phyloP scores from a whole-genome alignment of 2,797 vertebrate genomes.

The Sitta carolinensis region DNA sequence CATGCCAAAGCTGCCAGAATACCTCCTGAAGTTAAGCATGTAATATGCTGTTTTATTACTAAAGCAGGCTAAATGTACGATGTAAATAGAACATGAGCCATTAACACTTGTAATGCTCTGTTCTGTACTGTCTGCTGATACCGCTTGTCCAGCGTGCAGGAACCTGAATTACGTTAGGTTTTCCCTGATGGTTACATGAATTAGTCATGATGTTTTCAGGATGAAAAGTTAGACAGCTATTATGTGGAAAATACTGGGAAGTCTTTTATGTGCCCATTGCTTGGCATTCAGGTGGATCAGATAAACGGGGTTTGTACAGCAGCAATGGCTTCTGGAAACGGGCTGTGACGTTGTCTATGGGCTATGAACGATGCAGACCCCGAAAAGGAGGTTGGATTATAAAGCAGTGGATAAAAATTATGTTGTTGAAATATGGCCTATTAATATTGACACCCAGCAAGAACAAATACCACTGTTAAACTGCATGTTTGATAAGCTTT shows the following conservation, averaged over 20 bases:
- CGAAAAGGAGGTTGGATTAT: conserved; percentile 36
- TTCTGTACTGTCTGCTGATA: conserved; percentile 25
- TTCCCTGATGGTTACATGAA: conserved; percentile 58
- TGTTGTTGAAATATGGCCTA: conserved; percentile 49
- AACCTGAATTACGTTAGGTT: conserved; percentile 45
- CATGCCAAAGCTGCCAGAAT: background rate
- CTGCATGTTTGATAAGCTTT: conserved; percentile 36
- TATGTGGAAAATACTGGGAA: conserved; percentile 40
- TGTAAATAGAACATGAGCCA: conserved; percentile 55
- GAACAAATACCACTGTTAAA: conserved; percentile 40
- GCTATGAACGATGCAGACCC: background rate
- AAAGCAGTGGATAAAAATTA: conserved; percentile 54
- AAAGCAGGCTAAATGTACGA: conserved; percentile 33
- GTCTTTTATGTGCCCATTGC: conserved; percentile 25
- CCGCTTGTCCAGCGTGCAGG: background rate
- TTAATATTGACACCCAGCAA: conserved; percentile 48
- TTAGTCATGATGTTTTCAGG: conserved; percentile 60
- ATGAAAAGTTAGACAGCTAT: conserved; percentile 39
- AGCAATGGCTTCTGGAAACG: conserved; percentile 19
- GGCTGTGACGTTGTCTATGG: background rate
- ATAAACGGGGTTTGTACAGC: background rate
- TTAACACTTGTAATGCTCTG: conserved; percentile 15
- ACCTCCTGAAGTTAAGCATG: conserved; percentile 28
- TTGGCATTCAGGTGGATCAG: conserved; percentile 37
- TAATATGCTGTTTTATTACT: conserved; percentile 30